Evolutionary conservation across 2,797 vertebrate genomes (phyloP).

Genomic region (Ispidina lecontei): DNA sequence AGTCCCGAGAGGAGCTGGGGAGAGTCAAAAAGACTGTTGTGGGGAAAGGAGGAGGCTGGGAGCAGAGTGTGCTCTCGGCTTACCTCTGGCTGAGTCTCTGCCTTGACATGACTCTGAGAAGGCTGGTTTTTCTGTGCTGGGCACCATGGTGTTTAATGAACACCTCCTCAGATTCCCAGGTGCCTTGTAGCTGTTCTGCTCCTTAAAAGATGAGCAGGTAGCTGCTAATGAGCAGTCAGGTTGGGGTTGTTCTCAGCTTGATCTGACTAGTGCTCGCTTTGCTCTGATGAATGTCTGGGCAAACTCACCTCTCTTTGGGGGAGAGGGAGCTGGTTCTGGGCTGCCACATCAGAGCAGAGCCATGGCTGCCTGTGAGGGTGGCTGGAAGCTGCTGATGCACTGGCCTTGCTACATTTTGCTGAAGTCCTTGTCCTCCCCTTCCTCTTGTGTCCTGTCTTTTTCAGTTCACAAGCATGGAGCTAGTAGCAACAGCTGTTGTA

Average conservation of each 20-base stretch:
- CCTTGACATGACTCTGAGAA: background rate
- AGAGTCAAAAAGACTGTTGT: background rate
- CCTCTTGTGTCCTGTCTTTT: background rate
- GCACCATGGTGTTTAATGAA: background rate
- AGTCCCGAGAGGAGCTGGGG: background rate
- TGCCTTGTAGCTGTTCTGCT: background rate
- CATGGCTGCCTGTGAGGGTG: rapidly evolving
- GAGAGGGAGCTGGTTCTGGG: background rate
- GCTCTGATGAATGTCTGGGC: background rate
- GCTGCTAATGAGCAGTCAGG: background rate
- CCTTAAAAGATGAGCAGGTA: background rate
- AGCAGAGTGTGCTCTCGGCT: background rate
- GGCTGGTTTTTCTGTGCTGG: background rate
- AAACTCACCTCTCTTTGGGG: background rate
- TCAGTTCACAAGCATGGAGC: background rate
- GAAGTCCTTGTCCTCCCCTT: background rate
- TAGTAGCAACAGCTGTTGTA: rapidly evolving
- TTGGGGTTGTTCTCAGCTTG: background rate
- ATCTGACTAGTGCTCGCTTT: background rate
- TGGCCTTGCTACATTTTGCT: rapidly evolving
- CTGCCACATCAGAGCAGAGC: background rate
- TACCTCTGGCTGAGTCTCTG: background rate
- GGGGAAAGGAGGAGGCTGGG: background rate
- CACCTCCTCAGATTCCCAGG: background rate
- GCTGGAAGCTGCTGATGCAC: background rate